Base-by-base conservation (phyloP, 2,888 invertebrate species). In the Catocala nupta region DNA sequence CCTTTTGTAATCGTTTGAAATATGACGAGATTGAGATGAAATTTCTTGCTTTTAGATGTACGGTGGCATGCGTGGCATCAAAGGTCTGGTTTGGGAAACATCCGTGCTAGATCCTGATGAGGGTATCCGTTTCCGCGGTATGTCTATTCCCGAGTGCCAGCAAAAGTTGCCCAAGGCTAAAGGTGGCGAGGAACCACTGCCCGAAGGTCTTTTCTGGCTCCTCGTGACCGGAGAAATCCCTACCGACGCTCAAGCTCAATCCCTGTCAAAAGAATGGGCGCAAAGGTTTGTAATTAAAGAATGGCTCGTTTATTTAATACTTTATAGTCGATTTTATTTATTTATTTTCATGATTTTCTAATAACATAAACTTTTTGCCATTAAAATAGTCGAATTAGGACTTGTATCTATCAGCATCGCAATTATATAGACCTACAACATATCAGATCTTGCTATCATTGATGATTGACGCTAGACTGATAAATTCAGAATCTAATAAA, bases 41-140 rank as follows among this genome's bases (percentile, higher is more conserved):
- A 16, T 51, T 11, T 58, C 11, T 68, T 73, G n/a, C 52, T 44
- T 42, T 12, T 85, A 96, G 96, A 96, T 97, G 96, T 97, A 99
- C 92, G 98, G 99, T 78, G 99, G 99, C 55, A 99, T 99, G 99
- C 95, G 99, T 83, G 98, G 98, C 44, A 98, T 99, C 93, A 98
- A 98, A 89, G 98, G 98, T 72, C 94, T 99, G 65, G 98, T 99
- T 2, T 98, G 98, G 92, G 99, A 99, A 90, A 98, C 99, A 0
- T 99, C 99, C 11, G 98, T 99, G 39, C 94, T 99, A 75, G 99
- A 99, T 88, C 96, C 99, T 1, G 98, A 99, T 70, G 99, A 99
- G 90, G 99, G 99, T 72, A 99, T 99, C 90, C 95, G 98, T 70
- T 99, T 99, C 96, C 96, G 99, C 64, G 99, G 98, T 42, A 96